A percentile compares a stretch with the other conserved stretches of the same genome.
These are phyloP conservation scores for Sinelater perroti DNA, from an alignment of 2,888 invertebrate species.

Conservation along the genomic window DNA sequence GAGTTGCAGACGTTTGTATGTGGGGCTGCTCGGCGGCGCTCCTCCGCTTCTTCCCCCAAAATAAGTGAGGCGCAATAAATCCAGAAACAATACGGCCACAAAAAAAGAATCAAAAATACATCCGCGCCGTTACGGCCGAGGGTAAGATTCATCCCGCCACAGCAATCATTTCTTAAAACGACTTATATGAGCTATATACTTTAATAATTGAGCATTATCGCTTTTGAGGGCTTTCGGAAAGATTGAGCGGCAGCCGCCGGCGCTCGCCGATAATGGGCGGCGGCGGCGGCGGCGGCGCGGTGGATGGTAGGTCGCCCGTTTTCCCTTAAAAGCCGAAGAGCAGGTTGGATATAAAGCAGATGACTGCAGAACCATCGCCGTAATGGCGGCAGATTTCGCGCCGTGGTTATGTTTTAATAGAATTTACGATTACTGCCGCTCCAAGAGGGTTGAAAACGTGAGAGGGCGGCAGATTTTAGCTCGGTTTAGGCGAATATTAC, in stretches of 20 bases:
- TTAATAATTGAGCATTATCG: conserved; percentile 63
- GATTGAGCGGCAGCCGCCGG: conserved; percentile 57
- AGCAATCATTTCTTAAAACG: conserved; percentile 60
- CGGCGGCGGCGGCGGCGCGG: no score
- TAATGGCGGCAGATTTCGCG: conserved; percentile 64
- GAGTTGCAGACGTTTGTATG: no score
- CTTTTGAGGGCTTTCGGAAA: conserved; percentile 60
- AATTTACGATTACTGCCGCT: conserved; percentile 63
- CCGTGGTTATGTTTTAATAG: conserved; percentile 65
- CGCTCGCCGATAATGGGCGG: conserved; percentile 34
- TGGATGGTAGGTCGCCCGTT: conserved; percentile 42
- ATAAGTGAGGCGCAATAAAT: conserved; percentile 45
- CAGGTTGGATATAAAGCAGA: conserved; percentile 58
- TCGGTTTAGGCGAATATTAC: conserved; percentile 57
- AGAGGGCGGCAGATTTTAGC: conserved; percentile 56
- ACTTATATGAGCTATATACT: conserved; percentile 62
- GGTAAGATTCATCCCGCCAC: conserved; percentile 46
- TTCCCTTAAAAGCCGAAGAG: conserved; percentile 36
- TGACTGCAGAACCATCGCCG: conserved; percentile 59
- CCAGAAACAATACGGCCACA: conserved; percentile 48
- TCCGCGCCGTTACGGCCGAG: conserved; percentile 46
- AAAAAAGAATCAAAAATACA: conserved; percentile 59
- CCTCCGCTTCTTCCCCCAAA: no score
- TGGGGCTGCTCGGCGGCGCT: no score
- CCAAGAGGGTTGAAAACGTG: conserved; percentile 54